Evolutionary conservation across 2,888 invertebrate species (phyloP), one percentile per base, ranked within the genome.

Genomic region (Diachrysia chrysitis): DNA sequence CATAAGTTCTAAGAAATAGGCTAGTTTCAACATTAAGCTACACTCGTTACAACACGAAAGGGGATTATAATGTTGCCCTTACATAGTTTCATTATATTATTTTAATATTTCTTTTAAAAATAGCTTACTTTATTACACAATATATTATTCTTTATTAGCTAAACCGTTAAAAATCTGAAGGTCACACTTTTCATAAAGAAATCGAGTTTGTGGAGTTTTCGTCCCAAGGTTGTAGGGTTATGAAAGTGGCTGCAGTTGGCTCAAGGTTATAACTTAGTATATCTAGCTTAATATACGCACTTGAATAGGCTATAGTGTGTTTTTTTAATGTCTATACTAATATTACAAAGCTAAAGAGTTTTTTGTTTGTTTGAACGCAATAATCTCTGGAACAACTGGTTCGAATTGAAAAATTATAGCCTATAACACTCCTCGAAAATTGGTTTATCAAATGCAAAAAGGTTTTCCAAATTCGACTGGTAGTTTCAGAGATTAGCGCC

Each of bases 191-290:
- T 25, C 25, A n/a, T 32, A 51, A 62, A 19, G 42, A 14, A 53
- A 63, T 67, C 25, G n/a, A 42, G 56, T 67, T 72, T 48, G 46
- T n/a, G 35, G 35, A 60, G 23, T 56, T 62, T 55, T 58, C 35
- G 25, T 53, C 53, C 29, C 62, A 72, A 67, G 71, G 67, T 17
- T 63, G 5, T 6, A 21, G 35, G 42, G 23, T 37, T 53, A 21
- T 42, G 35, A 51, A 51, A 51, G 67, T 14, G 10, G 29, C n/a
- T 72, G 68, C 71, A 57, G 12, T 63, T 59, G 57, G 12, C 12
- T 59, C 62, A 63, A 71, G 71, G 67, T 53, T 35, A 9, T 25
- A 71, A 16, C 29, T 54, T 25, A 14, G 23, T 63, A 58, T 60
- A 35, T 58, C 53, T 73, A 42, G n/a, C 42, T 7, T 42, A 12